Conservation (phyloP, 2,113 vertebrate species). For the Rhea americana region DNA sequence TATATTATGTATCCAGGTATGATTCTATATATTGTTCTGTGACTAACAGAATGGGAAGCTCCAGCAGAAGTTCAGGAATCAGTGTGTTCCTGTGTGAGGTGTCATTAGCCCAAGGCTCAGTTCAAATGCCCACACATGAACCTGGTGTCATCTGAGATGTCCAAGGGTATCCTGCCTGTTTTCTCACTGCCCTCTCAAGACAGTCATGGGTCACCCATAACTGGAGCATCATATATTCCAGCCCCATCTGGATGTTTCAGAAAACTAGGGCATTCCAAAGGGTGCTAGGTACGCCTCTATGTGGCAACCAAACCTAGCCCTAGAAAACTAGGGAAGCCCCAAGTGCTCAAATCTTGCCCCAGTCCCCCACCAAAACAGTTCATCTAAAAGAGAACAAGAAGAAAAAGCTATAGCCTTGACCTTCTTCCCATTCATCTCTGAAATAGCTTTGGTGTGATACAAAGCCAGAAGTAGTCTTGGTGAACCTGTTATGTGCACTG, state of each 20-base stretch:
- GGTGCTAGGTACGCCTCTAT: not conserved
- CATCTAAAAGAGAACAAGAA: not conserved
- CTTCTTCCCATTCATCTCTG: not conserved
- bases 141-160: not conserved
- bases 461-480: not conserved
- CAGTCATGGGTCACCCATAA: fast-evolving
- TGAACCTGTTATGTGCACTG: not conserved
- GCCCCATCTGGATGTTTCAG: not conserved
- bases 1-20: fast-evolving
- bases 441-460: not conserved
- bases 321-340: not conserved
- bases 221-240: not conserved
- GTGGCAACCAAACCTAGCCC: too few relatives aligned
- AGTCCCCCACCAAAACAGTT: not conserved
- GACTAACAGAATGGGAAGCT: too few relatives aligned
- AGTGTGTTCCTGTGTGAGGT: not conserved
- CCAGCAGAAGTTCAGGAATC: not conserved
- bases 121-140: fast-evolving
- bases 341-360: not conserved
- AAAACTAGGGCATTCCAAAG: not conserved
- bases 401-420: not conserved
- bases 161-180: too few relatives aligned
- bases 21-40: not conserved
- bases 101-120: fast-evolving
- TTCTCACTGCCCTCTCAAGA: not conserved